These are phyloP conservation scores for Anthonomus grandis DNA, from an alignment of 1,140 invertebrate genomes.

Conservation along the genomic window DNA sequence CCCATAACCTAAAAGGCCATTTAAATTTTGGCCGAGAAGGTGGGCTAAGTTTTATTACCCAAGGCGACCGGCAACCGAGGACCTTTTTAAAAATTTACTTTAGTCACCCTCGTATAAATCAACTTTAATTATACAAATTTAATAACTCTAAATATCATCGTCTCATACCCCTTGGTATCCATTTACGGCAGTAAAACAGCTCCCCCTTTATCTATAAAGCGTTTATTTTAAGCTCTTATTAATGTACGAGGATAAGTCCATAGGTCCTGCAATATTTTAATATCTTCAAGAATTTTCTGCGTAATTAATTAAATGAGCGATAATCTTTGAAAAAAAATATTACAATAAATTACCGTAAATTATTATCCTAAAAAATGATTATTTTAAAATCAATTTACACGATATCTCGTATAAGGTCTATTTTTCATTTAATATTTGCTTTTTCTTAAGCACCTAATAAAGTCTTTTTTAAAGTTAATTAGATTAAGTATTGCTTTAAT, in stretches of 20 bases:
- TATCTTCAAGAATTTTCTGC: too few species aligned
- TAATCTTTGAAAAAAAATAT: too few species aligned
- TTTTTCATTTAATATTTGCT: too few species aligned
- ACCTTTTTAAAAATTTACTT: constrained; percentile 21
- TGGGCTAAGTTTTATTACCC: constrained; percentile 18
- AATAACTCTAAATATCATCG: constrained; percentile 29
- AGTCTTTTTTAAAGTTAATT: too few species aligned
- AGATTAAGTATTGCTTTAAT: too few species aligned
- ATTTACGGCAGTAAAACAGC: constrained; percentile 18
- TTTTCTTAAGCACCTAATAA: too few species aligned
- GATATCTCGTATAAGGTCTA: too few species aligned
- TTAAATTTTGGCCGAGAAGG: not conserved
- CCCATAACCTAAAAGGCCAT: not conserved
- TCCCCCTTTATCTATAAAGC: constrained; percentile 25
- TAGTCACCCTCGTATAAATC: constrained; percentile 19
- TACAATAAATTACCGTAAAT: too few species aligned
- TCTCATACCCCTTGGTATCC: constrained; percentile 1
- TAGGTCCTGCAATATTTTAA: not conserved
- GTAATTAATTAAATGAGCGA: too few species aligned
- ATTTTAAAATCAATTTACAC: not conserved
- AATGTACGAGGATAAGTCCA: not conserved
- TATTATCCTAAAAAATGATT: not conserved
- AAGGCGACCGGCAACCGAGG: constrained; percentile 14
- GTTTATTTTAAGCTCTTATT: constrained; percentile 11
- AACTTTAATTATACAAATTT: constrained; percentile 30